Percentiles rank a stretch among this genome's conserved stretches.
Evolutionary conservation across 2,888 invertebrate species (phyloP).

Genomic region (Liodrosophila aerea): DNA sequence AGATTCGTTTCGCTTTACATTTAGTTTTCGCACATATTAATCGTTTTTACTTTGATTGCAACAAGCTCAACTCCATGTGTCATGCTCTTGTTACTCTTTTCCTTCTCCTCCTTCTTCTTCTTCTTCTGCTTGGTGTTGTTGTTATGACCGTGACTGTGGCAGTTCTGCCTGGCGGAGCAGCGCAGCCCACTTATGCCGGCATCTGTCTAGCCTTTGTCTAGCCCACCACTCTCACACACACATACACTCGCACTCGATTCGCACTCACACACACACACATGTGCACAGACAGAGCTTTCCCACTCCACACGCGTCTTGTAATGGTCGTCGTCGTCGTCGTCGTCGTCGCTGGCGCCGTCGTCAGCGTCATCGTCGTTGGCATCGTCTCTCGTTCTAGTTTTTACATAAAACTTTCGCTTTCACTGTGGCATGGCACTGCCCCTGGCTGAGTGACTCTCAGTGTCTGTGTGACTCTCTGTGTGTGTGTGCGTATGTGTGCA

Average conservation of each 20-base stretch:
- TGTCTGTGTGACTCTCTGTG: conserved; percentile 16
- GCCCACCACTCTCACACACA: conserved; percentile 34
- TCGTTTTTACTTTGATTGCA: too few species aligned
- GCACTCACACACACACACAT: conserved; percentile 6
- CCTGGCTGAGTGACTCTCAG: conserved; percentile 17
- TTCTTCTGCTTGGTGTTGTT: neutral
- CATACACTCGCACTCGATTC: conserved; percentile 7
- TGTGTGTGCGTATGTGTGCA: conserved; percentile 17
- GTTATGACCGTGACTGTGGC: conserved; percentile 13
- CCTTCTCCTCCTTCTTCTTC: neutral
- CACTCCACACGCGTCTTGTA: conserved; percentile 51
- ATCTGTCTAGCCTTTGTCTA: conserved; percentile 70
- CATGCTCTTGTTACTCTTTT: too few species aligned
- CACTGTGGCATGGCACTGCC: conserved; percentile 22
- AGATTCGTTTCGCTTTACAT: too few species aligned
- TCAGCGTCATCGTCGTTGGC: conserved; percentile 23
- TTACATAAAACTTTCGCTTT: conserved; percentile 76
- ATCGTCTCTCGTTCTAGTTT: conserved; percentile 62
- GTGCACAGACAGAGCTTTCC: conserved; percentile 28
- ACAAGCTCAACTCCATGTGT: too few species aligned
- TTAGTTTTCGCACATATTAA: too few species aligned
- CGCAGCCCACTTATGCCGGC: conserved; percentile 13
- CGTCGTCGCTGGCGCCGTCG: conserved; percentile 26
- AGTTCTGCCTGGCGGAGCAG: neutral
- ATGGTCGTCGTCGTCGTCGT: conserved; percentile 40